Evolutionary conservation across 2,113 vertebrate species (phyloP), one percentile per base, ranked within the genome.

Genomic region (Daubentonia madagascariensis): DNA sequence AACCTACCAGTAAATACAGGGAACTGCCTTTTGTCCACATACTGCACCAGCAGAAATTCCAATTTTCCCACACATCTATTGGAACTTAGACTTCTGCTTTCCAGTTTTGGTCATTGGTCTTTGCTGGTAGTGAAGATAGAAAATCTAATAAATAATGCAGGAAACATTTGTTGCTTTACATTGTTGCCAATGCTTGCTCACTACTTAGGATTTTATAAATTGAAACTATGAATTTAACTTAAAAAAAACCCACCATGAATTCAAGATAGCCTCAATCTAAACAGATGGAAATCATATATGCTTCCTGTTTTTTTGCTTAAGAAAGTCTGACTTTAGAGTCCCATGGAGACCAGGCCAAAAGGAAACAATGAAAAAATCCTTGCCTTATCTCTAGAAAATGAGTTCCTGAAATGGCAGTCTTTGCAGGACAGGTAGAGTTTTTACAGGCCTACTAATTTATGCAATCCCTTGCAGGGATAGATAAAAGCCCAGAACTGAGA

Each of bases 21-120:
- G 86, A 70, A 95, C 95, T 70, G 88, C 13, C 67, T 48, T 97
- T 98, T 98, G 97, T 98, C 65, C 54, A 45, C 65, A 83, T 65
- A n/a, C 32, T 52, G 5, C 43, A 76, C 79, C 37, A 97, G 84
- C 81, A 80, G 84, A 94, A 80, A 96, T 95, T 83, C 85, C 90
- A 57, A 30, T 96, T 95, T 93, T 97, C 96, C 90, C 97, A 96
- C 95, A 93, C 59, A 73, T 89, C 90, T 75, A 23, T 70, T 70
- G n/a, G 68, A 84, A 97, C 9, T 59, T 70, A 93, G 79, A 95
- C 43, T 92, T 90, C 48, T 20, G 8, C 57, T 98, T 92, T 92
- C 54, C 25, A 57, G 25, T 83, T 95, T 70, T 78, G 79, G 9
- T 57, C 28, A 4, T 61, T 85, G 25, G 54, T 84, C 10, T 85